Base-by-base conservation (phyloP, 1,140 invertebrate species). In the Eufriesea mexicana region DNA sequence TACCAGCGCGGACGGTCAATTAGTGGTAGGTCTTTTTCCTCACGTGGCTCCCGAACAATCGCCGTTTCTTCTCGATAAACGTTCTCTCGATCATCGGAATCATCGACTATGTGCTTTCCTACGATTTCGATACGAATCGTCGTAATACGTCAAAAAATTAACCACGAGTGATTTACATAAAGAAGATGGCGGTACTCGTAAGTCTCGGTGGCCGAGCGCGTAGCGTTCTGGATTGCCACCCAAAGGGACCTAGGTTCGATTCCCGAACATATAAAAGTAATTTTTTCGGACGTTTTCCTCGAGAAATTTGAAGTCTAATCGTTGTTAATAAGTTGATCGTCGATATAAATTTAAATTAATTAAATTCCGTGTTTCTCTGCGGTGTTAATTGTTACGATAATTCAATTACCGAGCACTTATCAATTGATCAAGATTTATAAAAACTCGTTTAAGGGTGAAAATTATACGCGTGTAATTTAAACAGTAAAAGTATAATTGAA, bases 21-120 rank as follows among this genome's bases (percentile, higher is more conserved):
- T 23, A 77, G 74, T 51, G 74, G 74, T 54, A 66, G 61, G 74
- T 35, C 12, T 64, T 49, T 76, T 64, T 49, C 74, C 45, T 54
- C 23, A 72, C 49, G 45, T 62, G 74, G 45, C 59, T 64, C 20
- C 14, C 45, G 45, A 16, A 61, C 23, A 28, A 54, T 78, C 62
- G 35, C 16, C 7, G 28, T n/a, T 51, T 9, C 42, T 28, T 68
- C 18, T 25, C 14, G 1, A 35, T 14, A 35, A 10, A 23, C 70
- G 10, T 49, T 71, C 47, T 23, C 20, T 71, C 54, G 66, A 25
- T 49, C 51, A n/a, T 71, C 12, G 20, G 35, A 8, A n/a, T 6
- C 14, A 45, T 61, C 66, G 20, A 79, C 45, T 51, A 1, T 42
- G 25, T 35, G 42, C 68, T 79, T 61, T 79, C 55, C 49, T 72